Base-by-base conservation (phyloP, 2,113 vertebrate species). In the Polypterus senegalus region DNA sequence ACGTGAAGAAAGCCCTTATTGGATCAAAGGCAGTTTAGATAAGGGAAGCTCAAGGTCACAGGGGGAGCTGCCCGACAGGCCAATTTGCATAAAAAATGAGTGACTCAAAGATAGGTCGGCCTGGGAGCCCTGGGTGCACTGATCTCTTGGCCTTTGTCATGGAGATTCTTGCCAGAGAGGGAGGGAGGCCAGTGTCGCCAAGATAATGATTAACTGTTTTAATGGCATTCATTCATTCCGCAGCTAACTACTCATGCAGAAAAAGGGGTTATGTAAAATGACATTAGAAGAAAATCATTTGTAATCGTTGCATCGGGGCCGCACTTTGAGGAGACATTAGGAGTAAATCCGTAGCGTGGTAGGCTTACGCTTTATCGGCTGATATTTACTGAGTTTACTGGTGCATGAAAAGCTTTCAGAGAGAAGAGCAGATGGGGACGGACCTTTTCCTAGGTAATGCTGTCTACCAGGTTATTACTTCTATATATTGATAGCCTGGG, bases 251-350 rank as follows among this genome's bases (percentile, higher is more conserved):
- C 85, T 89, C 88, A 89, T 88, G 88, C 88, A 88, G 88, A 90
- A 89, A 90, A 89, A 89, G 86, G 86, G 88, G 86, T 89, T 88
- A 88, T 90, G 87, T 90, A 90, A 89, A 90, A 88, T 87, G 87
- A 88, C 88, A 89, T 90, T 89, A 87, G 85, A 87, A 88, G 87
- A 88, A 89, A 90, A 90, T 89, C 85, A 89, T 89, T 86, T 89
- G 88, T 89, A 89, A 90, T 89, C 81, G 79, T 86, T 87, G 86
- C 86, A 89, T 90, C 78, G 84, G 74, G 84, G 81, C 87, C 83
- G 86, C 86, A 86, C 87, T 89, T 89, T 84, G 83, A 89, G 86
- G 83, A 88, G 86, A 90, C 86, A 87, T 90, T 89, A 90, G 84
- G 79, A 89, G 85, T 86, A 89, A 90, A 89, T 88, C 87, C 84